These are phyloP conservation scores for Drosophila cardini DNA, from an alignment of 1,140 invertebrate species.

Conservation along the genomic window DNA sequence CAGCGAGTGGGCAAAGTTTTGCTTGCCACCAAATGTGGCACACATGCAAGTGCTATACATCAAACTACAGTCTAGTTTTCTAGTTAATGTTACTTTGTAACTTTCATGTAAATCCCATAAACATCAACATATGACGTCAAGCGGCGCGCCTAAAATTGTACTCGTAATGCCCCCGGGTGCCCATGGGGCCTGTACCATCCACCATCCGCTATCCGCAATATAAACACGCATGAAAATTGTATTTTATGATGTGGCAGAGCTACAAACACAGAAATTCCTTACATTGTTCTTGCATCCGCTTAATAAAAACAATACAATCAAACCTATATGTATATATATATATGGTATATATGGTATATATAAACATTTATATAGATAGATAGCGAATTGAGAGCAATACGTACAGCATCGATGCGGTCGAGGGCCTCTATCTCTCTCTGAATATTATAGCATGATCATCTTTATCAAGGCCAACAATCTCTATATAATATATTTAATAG, in stretches of 20 bases:
- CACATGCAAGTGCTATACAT: conserved; percentile 61
- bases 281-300: conserved; percentile 71
- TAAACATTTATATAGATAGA: conserved; percentile 24
- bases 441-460: conserved; percentile 57
- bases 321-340: conserved; percentile 22
- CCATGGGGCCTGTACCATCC: conserved; percentile 30
- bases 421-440: conserved; percentile 46
- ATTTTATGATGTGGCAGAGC: conserved; percentile 57
- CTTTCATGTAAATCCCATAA: conserved; percentile 6
- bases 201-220: neutral
- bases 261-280: conserved; percentile 67
- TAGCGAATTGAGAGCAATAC: conserved; percentile 11
- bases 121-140: conserved; percentile 63
- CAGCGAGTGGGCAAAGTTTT: conserved; percentile 33
- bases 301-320: conserved; percentile 57
- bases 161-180: conserved; percentile 21
- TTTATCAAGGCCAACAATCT: conserved; percentile 73
- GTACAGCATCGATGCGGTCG: conserved; percentile 8
- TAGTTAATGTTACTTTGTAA: conserved; percentile 59
- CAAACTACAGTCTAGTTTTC: conserved; percentile 21
- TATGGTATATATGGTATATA: conserved; percentile 4
- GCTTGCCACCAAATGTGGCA: conserved; percentile 46
- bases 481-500: conserved; percentile 38
- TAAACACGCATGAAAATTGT: conserved; percentile 69
- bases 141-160: conserved; percentile 62